A percentile compares a stretch with the other conserved stretches of the same genome.
phyloP scores from a whole-genome alignment of 2,113 vertebrate species.

The Varanus salvator region DNA sequence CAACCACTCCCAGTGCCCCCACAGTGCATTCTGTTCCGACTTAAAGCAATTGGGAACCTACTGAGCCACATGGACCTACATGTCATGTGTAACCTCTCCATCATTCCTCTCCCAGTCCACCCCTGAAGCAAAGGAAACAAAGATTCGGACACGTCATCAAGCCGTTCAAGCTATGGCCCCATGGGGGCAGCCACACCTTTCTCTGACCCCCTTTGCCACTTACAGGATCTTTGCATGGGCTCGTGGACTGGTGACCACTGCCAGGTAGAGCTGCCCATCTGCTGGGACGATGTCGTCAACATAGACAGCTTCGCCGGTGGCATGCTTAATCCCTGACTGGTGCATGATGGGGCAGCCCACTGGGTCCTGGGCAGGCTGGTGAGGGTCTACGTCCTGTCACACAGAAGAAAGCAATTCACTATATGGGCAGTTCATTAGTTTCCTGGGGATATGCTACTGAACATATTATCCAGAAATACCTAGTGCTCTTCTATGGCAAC shows the following conservation, averaged over 20 bases:
- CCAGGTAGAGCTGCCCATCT: slow-evolving; percentile 83
- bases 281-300: slow-evolving; percentile 80
- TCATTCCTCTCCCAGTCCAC: neutral
- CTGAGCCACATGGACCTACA: neutral
- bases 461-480: neutral
- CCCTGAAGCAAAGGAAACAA: neutral
- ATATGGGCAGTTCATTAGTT: neutral
- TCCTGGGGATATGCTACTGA: neutral
- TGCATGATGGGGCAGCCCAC: slow-evolving; percentile 85
- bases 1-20: neutral
- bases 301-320: slow-evolving; percentile 87
- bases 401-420: slow-evolving; percentile 32
- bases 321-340: slow-evolving; percentile 82
- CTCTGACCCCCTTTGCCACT: slow-evolving; percentile 47
- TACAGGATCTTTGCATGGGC: slow-evolving; percentile 83
- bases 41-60: neutral
- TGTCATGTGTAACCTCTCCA: neutral
- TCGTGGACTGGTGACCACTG: slow-evolving; percentile 84
- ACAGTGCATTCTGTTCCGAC: neutral
- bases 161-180: neutral
- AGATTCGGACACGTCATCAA: neutral
- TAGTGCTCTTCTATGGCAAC: neutral
- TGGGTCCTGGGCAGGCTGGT: slow-evolving; percentile 79
- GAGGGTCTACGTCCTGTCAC: slow-evolving; percentile 77
- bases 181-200: neutral